These are phyloP conservation scores for Misgurnus mizolepis DNA, from an alignment of 2,113 vertebrate genomes.

Conservation along the genomic window DNA sequence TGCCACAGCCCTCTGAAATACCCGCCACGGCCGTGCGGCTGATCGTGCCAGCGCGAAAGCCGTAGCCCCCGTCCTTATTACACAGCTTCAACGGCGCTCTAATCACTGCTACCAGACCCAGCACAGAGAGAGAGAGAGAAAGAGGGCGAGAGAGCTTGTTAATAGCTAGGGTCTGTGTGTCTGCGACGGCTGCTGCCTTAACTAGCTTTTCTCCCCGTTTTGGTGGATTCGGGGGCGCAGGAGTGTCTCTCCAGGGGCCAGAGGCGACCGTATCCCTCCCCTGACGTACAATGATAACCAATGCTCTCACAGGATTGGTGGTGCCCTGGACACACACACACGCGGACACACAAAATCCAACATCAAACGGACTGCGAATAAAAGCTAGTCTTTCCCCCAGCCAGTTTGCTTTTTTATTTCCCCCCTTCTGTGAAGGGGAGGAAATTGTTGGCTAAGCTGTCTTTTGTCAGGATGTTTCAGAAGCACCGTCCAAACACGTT, in stretches of 20 bases:
- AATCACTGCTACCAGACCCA: conserved; percentile 45
- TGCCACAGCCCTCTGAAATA: conserved; percentile 73
- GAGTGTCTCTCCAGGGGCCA: conserved; percentile 46
- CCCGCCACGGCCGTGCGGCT: conserved; percentile 62
- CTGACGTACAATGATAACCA: conserved; percentile 52
- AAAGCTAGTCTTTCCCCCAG: conserved; percentile 55
- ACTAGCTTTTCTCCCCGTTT: conserved; percentile 58
- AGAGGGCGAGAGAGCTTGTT: conserved; percentile 37
- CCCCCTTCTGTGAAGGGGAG: conserved; percentile 49
- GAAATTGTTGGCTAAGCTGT: conserved; percentile 62
- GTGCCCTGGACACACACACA: conserved; percentile 36
- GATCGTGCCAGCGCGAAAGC: conserved; percentile 62
- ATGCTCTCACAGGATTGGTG: conserved; percentile 50
- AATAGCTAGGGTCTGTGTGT: conserved; percentile 56
- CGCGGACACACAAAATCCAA: conserved; percentile 41
- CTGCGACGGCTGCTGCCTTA: conserved; percentile 58
- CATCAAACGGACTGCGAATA: conserved; percentile 55
- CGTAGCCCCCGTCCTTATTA: conserved; percentile 54
- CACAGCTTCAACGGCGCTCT: conserved; percentile 45
- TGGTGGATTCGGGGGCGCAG: conserved; percentile 51
- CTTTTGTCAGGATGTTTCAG: conserved; percentile 54
- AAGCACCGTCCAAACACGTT: conserved; percentile 40
- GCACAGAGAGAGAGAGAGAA: conserved; percentile 31
- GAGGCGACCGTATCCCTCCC: conserved; percentile 54
- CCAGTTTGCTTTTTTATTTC: conserved; percentile 52